Evolutionary conservation across 2,888 invertebrate species (phyloP).

Genomic region (Acanthosepion pharaonis): DNA sequence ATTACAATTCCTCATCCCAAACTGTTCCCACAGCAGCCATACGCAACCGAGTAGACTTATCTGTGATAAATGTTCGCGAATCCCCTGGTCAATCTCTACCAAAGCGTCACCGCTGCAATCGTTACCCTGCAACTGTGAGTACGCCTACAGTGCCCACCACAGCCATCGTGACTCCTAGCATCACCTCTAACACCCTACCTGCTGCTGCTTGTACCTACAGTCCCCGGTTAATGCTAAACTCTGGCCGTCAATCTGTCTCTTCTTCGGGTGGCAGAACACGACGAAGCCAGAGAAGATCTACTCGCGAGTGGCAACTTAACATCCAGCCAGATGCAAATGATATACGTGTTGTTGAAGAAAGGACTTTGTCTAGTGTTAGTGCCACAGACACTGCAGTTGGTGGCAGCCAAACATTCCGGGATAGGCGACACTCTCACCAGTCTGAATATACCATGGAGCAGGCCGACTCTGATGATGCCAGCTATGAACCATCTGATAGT

Average conservation of each 20-base stretch:
- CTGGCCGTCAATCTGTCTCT: not conserved
- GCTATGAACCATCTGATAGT: slow-evolving; percentile 38
- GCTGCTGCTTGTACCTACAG: not conserved
- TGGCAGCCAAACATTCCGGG: not conserved
- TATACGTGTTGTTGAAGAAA: not conserved
- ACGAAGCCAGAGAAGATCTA: not conserved
- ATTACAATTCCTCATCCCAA: not conserved
- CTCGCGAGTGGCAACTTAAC: not conserved
- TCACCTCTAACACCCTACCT: not conserved
- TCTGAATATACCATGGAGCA: not conserved
- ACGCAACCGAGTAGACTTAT: not conserved
- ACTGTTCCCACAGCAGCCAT: not conserved
- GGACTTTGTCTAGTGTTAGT: not conserved
- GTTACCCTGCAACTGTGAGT: not conserved
- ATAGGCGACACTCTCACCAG: not conserved
- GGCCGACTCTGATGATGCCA: slow-evolving; percentile 16
- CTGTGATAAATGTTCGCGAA: not conserved
- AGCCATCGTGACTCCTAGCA: not conserved
- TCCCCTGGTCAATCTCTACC: not conserved
- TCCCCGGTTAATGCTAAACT: not conserved
- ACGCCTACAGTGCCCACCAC: not conserved
- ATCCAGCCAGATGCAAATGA: not conserved
- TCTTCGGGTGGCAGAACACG: not conserved
- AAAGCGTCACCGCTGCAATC: not conserved
- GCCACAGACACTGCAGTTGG: not conserved